phyloP scores from a whole-genome alignment of 1,140 invertebrate genomes.

The Caenorhabditis latens region DNA sequence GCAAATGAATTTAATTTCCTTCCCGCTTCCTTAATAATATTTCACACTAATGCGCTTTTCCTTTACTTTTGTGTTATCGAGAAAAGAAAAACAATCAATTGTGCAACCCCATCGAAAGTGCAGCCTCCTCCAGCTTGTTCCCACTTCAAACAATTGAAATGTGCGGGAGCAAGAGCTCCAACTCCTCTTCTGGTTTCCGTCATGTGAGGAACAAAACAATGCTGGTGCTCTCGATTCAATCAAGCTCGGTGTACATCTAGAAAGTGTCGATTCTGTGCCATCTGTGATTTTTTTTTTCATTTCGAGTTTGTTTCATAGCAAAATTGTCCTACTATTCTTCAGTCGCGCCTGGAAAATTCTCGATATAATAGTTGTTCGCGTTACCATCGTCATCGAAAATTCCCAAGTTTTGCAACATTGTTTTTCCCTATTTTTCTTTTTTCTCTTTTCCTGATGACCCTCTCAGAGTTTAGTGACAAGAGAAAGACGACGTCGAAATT shows the following conservation, averaged over 20 bases:
- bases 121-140: constrained; percentile 28
- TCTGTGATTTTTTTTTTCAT: neutral
- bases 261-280: neutral
- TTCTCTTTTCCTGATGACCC: constrained; percentile 4
- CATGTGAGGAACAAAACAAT: constrained; percentile 25
- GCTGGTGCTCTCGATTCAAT: neutral
- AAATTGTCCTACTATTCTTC: no score
- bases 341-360: no score
- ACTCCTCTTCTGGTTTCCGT: constrained; percentile 33
- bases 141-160: constrained; percentile 53
- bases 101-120: constrained; percentile 35
- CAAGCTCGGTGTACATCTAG: neutral
- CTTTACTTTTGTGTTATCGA: constrained; percentile 35
- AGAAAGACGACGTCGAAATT: constrained; percentile 33
- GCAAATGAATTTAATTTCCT: neutral
- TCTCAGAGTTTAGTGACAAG: constrained; percentile 21
- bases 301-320: neutral
- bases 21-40: neutral
- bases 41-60: constrained; percentile 5
- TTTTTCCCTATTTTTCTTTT: neutral
- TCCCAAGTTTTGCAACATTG: neutral
- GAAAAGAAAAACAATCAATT: constrained; percentile 39
- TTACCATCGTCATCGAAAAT: no score
- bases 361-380: no score
- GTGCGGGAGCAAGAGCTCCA: constrained; percentile 40